Conservation (phyloP, 2,113 vertebrate genomes). For the Dunckerocampus dactyliophorus region DNA sequence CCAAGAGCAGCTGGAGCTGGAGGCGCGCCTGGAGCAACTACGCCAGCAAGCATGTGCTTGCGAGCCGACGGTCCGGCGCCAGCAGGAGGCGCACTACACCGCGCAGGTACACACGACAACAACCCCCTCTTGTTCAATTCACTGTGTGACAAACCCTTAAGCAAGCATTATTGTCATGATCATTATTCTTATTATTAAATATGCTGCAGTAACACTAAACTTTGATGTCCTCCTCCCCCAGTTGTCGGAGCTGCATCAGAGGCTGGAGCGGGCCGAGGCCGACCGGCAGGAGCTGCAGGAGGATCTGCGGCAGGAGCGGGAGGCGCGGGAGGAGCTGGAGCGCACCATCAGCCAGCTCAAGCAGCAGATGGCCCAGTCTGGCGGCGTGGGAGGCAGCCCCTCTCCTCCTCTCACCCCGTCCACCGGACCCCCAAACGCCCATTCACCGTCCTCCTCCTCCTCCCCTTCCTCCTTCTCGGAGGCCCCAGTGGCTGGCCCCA, state of each 20-base stretch:
- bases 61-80: conserved; percentile 80
- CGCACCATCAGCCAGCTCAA: conserved; percentile 87
- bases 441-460: conserved; percentile 46
- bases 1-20: conserved; percentile 91
- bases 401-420: conserved; percentile 62
- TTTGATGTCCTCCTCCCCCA: conserved; percentile 57
- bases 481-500: conserved; percentile 55
- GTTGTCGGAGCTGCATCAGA: conserved; percentile 86
- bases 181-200: too few relatives aligned
- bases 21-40: conserved; percentile 90
- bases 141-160: too few relatives aligned
- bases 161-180: too few relatives aligned
- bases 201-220: too few relatives aligned
- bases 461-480: conserved; percentile 48
- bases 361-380: conserved; percentile 81
- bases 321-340: conserved; percentile 90
- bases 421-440: conserved; percentile 46
- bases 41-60: conserved; percentile 91
- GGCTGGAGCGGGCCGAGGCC: conserved; percentile 86
- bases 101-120: conserved; percentile 78
- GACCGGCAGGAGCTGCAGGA: conserved; percentile 94
- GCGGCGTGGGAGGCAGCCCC: conserved; percentile 60
- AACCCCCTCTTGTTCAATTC: background rate
- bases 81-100: conserved; percentile 91
- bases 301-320: conserved; percentile 86